A percentile compares a stretch with the other conserved stretches of the same genome.
phyloP scores from a whole-genome alignment of 2,888 invertebrate species.

The Heliconius sara region DNA sequence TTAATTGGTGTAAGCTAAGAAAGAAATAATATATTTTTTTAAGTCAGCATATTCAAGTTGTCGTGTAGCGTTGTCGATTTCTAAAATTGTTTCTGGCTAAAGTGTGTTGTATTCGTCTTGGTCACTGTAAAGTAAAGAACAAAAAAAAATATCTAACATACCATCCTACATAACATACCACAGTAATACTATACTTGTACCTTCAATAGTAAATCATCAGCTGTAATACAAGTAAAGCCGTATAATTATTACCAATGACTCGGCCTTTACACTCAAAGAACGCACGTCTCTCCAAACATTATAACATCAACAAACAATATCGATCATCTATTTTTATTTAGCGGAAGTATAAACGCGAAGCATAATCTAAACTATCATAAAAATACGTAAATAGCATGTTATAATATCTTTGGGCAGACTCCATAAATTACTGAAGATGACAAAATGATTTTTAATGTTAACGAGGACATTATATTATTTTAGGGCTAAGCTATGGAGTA shows the following conservation, averaged over 20 bases:
- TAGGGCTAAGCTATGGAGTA: conserved; percentile 66
- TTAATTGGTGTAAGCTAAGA: too few relatives aligned
- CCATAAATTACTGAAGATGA: conserved; percentile 77
- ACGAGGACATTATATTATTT: conserved; percentile 71
- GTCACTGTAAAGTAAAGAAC: background rate
- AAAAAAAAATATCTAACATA: conserved; percentile 48
- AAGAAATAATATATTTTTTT: too few relatives aligned
- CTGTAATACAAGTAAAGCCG: conserved; percentile 31
- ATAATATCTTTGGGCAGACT: conserved; percentile 65
- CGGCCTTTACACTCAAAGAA: conserved; percentile 35
- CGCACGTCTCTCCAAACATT: background rate
- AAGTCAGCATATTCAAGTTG: background rate
- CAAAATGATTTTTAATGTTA: conserved; percentile 81
- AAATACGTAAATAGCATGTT: conserved; percentile 65
- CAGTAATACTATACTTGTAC: conserved; percentile 36
- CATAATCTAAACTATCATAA: conserved; percentile 67
- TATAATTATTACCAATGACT: conserved; percentile 69
- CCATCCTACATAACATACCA: conserved; percentile 29
- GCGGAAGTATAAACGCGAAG: conserved; percentile 69
- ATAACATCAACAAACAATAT: conserved; percentile 30
- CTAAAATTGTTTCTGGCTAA: background rate
- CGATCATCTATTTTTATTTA: conserved; percentile 54
- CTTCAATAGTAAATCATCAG: background rate
- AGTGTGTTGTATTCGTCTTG: background rate
- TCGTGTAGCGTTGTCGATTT: background rate